Evolutionary conservation across 2,797 vertebrate species (phyloP), one percentile per base, ranked within the genome.

Genomic region (Staurois parvus): DNA sequence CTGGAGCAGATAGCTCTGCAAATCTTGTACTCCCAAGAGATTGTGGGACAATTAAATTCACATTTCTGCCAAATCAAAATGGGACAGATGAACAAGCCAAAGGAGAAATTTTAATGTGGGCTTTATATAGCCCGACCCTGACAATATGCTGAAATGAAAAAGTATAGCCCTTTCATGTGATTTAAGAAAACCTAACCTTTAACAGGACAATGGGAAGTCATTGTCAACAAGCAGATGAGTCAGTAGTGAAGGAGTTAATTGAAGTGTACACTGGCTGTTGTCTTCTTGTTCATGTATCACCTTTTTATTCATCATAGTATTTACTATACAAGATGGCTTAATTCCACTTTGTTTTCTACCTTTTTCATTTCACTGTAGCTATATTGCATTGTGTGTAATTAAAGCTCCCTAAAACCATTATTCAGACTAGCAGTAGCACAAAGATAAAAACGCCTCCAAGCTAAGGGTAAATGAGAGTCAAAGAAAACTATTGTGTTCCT

Each of bases 1-100:
- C 85, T 86, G 74, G 79, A 82, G 85, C 85, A 83, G 85, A 83
- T 68, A 87, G 80, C 80, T 79, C 68, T 79, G 85, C 75, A 79
- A 87, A 87, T 83, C 76, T 83, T 84, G 59, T 69, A 74, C 76
- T 87, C 81, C 76, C 70, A 42, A 56, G 76, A 75, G 85, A 79
- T 79, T 79, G 62, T 40, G 67, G 81, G 56, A 79, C 85, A 87
- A 84, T 87, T 87, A 79, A 59, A 87, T 83, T 66, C 68, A 83
- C 85, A 87, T 87, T 87, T 87, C 75, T 87, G 76, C 76, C 80
- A 87, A 87, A 87, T 79, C 70, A 82, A 79, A 87, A 83, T 72
- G 69, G 56, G 34, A 59, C 42, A 74, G 56, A 83, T 70, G 52
- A 86, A 78, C 66, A 78, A 83, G 74, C 37, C 62, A 64, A 80